Conservation (phyloP, 1,140 invertebrate species). For the Musca vetustissima region DNA sequence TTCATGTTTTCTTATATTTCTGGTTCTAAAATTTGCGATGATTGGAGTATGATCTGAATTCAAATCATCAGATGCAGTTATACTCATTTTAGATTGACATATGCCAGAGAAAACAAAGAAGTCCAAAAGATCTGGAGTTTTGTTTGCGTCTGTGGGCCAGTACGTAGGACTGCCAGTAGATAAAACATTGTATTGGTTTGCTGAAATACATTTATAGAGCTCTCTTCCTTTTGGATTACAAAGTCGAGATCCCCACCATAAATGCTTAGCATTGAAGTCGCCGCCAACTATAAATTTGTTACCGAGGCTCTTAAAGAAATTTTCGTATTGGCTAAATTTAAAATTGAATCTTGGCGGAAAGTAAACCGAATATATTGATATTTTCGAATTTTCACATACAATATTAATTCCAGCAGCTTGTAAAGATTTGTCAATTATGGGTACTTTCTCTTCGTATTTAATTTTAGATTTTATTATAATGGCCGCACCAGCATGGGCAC, state of each 20-base stretch:
- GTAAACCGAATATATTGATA: slow-evolving; percentile 9
- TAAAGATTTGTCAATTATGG: slow-evolving; percentile 9
- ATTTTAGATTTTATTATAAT: slow-evolving; percentile 24
- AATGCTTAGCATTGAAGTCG: background rate
- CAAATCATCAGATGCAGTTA: background rate
- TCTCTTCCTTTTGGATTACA: background rate
- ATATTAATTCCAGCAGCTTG: slow-evolving; percentile 26
- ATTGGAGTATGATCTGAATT: background rate
- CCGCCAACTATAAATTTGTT: background rate
- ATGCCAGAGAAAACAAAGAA: background rate
- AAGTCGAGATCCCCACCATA: background rate
- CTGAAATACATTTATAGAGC: background rate
- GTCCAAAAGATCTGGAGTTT: background rate
- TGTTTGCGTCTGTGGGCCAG: background rate
- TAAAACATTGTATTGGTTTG: background rate
- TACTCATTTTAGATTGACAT: background rate
- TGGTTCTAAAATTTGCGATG: background rate
- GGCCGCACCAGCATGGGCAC: slow-evolving; percentile 27
- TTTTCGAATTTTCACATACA: background rate
- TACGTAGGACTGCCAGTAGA: background rate
- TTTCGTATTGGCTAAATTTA: slow-evolving; percentile 20
- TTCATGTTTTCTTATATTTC: too few relatives aligned
- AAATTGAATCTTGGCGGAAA: slow-evolving; percentile 7
- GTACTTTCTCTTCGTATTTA: background rate
- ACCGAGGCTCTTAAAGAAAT: background rate